Percentiles rank a stretch among this genome's conserved stretches.
phyloP scores from a whole-genome alignment of 1,140 invertebrate genomes.

The Papilio aristodemus region DNA sequence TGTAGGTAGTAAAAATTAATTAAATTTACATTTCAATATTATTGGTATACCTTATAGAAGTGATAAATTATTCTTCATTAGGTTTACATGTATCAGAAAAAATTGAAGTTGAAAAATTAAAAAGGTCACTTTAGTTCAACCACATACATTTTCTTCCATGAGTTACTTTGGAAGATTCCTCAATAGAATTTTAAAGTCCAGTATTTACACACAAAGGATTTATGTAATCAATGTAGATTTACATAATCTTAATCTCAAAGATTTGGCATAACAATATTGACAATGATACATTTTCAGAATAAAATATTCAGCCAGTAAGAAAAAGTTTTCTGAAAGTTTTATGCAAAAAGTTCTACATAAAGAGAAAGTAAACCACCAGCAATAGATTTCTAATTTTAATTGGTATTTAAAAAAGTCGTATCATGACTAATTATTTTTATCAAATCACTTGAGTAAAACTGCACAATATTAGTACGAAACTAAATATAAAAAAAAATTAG shows the following conservation, averaged over 20 bases:
- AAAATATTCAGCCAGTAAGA: slow-evolving; percentile 21
- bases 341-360: not conserved
- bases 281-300: not conserved
- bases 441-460: not conserved
- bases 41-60: slow-evolving; percentile 4
- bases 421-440: not conserved
- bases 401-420: not conserved
- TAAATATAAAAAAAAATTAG: no score
- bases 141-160: slow-evolving; percentile 14
- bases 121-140: not conserved
- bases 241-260: slow-evolving; percentile 29
- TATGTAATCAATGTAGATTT: slow-evolving; percentile 26
- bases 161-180: not conserved
- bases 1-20: not conserved
- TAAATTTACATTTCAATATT: slow-evolving; percentile 3
- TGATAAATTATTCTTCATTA: not conserved
- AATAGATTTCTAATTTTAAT: not conserved
- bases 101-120: not conserved
- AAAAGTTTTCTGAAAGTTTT: not conserved
- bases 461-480: no score
- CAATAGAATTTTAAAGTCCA: not conserved
- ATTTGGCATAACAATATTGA: slow-evolving; percentile 26
- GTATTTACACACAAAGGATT: not conserved
- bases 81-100: not conserved
- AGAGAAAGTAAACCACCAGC: not conserved